These are phyloP conservation scores for Xenopus tropicalis DNA, from an alignment of 2,113 vertebrate genomes.

Conservation along the genomic window UCB_Xtro_10.0 CM004450.2:37446001-37446500, in stretches of 20 bases:
- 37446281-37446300: slow-evolving; percentile 1
- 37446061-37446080: too few species aligned
- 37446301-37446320: not conserved
- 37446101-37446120: not conserved
- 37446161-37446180: not conserved
- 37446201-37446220: not conserved
- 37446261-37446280: not conserved
- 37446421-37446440: not conserved
- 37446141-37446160: not conserved
- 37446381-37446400: not conserved
- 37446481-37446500: too few species aligned
- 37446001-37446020: too few species aligned
- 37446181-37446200: not conserved
- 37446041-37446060: too few species aligned
- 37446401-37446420: not conserved
- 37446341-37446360: not conserved
- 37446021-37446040: too few species aligned
- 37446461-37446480: too few species aligned
- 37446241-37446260: not conserved
- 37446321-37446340: not conserved
- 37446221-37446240: not conserved
- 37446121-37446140: not conserved
- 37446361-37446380: not conserved
- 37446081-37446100: not conserved
- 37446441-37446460: too few species aligned